These are phyloP conservation scores for Synergus itoensis DNA, from an alignment of 2,888 invertebrate genomes.

Conservation along the genomic window DNA sequence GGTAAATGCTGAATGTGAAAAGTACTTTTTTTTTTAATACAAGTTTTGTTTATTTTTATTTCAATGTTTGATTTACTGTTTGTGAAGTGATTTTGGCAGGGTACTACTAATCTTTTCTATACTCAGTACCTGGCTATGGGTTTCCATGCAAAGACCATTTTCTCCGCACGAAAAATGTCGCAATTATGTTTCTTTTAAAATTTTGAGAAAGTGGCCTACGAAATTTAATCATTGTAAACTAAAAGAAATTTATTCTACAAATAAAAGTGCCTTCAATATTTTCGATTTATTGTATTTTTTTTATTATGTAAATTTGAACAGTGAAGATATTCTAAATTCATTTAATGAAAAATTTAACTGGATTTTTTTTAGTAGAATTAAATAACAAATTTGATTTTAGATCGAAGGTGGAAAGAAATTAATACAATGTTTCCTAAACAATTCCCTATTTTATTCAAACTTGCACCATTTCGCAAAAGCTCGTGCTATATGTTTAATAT, in stretches of 20 bases:
- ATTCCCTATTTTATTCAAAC: conserved; percentile 62
- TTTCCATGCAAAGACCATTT: conserved; percentile 59
- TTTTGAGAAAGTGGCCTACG: conserved; percentile 56
- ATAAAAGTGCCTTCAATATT: conserved; percentile 73
- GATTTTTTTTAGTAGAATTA: background rate
- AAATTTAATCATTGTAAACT: conserved; percentile 67
- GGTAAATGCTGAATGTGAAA: background rate
- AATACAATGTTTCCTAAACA: conserved; percentile 14
- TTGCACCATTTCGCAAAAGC: conserved; percentile 48
- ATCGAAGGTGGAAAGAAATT: conserved; percentile 20
- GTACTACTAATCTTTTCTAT: conserved; percentile 50
- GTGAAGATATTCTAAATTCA: conserved; percentile 30
- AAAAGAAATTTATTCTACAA: conserved; percentile 67
- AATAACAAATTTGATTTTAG: background rate
- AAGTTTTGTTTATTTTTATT: background rate
- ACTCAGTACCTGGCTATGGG: conserved; percentile 63
- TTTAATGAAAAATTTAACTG: conserved; percentile 23
- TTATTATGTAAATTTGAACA: background rate
- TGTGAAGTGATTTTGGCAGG: background rate
- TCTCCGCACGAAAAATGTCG: conserved; percentile 45
- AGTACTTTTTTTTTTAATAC: background rate
- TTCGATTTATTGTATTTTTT: conserved; percentile 41
- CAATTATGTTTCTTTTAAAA: conserved; percentile 41
- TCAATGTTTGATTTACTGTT: conserved; percentile 5
- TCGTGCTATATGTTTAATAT: conserved; percentile 2